phyloP scores from a whole-genome alignment of 2,797 vertebrate species.

The Natrix natrix region DNA sequence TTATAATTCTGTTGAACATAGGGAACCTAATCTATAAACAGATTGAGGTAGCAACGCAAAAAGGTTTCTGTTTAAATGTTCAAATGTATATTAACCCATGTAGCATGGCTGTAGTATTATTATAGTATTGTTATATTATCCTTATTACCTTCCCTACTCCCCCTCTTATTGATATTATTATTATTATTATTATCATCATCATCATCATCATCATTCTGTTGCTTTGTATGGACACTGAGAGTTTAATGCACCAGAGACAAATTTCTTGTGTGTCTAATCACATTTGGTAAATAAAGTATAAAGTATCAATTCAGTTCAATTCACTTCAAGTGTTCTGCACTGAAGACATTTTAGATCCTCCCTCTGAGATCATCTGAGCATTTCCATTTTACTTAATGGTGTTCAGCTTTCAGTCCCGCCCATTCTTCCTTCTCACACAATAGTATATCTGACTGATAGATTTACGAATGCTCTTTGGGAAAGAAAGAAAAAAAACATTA shows the following conservation, averaged over 20 bases:
- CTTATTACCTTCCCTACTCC: neutral
- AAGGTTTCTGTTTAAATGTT: conserved; percentile 9
- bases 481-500: neutral
- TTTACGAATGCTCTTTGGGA: conserved; percentile 18
- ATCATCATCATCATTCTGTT: neutral
- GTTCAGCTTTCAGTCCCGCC: conserved; percentile 40
- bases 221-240: neutral
- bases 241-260: neutral
- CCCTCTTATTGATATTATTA: neutral
- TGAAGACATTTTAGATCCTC: conserved; percentile 35
- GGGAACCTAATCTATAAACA: conserved; percentile 32
- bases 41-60: conserved; percentile 23
- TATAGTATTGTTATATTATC: neutral
- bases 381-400: conserved; percentile 38
- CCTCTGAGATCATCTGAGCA: conserved; percentile 26
- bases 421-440: conserved; percentile 25
- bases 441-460: conserved; percentile 19
- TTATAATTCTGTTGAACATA: conserved; percentile 1
- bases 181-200: neutral
- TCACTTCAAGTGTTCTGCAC: conserved; percentile 12
- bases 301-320: neutral
- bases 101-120: neutral
- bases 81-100: neutral
- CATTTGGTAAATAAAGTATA: neutral
- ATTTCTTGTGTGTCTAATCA: neutral